Evolutionary conservation across 2,797 vertebrate species (phyloP).

Genomic region (Gobionotothen gibberifrons): DNA sequence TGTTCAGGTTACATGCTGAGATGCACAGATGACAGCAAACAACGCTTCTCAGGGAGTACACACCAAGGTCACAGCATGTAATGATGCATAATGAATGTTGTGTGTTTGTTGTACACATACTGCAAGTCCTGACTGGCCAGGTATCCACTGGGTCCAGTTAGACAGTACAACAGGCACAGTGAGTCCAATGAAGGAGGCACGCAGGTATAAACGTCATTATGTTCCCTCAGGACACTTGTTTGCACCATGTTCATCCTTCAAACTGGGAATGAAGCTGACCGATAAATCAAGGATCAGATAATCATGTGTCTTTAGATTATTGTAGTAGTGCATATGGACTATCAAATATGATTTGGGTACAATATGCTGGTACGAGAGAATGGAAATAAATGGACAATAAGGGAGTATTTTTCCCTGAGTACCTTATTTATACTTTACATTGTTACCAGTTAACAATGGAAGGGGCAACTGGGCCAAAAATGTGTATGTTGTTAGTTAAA

Average conservation of each 20-base stretch:
- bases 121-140: conserved; percentile 60
- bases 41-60: not conserved
- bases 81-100: conserved; percentile 33
- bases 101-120: conserved; percentile 19
- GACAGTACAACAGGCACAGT: not conserved
- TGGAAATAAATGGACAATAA: not conserved
- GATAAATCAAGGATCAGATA: not conserved
- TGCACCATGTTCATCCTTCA: conserved; percentile 10
- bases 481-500: not conserved
- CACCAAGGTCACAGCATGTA: conserved; percentile 19
- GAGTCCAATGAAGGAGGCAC: conserved; percentile 9
- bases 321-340: not conserved
- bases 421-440: not conserved
- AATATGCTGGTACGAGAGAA: not conserved
- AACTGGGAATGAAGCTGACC: conserved; percentile 15
- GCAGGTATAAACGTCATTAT: conserved; percentile 14
- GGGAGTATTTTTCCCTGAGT: not conserved
- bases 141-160: conserved; percentile 54
- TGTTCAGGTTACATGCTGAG: not conserved
- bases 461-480: too few species aligned
- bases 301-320: not conserved
- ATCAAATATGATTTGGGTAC: not conserved
- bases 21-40: conserved; percentile 16
- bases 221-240: conserved; percentile 39
- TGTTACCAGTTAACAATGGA: not conserved